Conservation (phyloP, 1,140 invertebrate species). For the Drosophila tani region DNA sequence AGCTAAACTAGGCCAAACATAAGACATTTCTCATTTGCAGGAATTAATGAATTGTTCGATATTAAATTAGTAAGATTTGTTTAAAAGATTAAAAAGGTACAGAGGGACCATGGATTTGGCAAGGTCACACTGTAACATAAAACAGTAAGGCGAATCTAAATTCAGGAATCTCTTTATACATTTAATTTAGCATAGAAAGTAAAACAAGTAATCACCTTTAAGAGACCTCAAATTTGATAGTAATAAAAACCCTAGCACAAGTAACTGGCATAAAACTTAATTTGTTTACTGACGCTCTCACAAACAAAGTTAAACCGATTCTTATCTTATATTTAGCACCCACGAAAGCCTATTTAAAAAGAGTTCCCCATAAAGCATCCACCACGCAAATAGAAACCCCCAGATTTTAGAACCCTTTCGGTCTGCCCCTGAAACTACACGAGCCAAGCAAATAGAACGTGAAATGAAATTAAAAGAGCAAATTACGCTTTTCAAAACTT, state of each 20-base stretch:
- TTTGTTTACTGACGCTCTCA: conserved; percentile 2
- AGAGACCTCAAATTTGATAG: not conserved
- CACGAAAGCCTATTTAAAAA: conserved; percentile 19
- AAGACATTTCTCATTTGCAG: not conserved
- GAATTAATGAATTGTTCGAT: not conserved
- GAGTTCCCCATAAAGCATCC: conserved; percentile 25
- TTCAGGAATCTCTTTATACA: too few relatives aligned
- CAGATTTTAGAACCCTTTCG: conserved; percentile 1
- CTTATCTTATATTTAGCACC: conserved; percentile 23
- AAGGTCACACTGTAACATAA: not conserved
- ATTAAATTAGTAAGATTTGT: not conserved
- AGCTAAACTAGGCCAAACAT: not conserved
- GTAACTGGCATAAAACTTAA: conserved; percentile 7
- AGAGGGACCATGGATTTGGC: not conserved
- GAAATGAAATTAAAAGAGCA: conserved; percentile 79
- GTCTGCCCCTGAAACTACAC: conserved; percentile 5
- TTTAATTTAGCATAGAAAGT: not conserved
- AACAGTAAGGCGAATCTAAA: too few relatives aligned
- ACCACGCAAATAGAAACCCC: conserved; percentile 29
- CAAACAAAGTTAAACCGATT: not conserved
- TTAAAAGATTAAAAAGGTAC: not conserved
- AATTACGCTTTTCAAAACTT: conserved; percentile 63
- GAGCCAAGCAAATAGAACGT: conserved; percentile 60
- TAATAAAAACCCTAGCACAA: conserved; percentile 7
- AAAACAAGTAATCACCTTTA: not conserved